A percentile compares a stretch with the other conserved stretches of the same genome.
Evolutionary conservation across 2,113 vertebrate genomes (phyloP).

Genomic region (Podarcis cretensis): DNA sequence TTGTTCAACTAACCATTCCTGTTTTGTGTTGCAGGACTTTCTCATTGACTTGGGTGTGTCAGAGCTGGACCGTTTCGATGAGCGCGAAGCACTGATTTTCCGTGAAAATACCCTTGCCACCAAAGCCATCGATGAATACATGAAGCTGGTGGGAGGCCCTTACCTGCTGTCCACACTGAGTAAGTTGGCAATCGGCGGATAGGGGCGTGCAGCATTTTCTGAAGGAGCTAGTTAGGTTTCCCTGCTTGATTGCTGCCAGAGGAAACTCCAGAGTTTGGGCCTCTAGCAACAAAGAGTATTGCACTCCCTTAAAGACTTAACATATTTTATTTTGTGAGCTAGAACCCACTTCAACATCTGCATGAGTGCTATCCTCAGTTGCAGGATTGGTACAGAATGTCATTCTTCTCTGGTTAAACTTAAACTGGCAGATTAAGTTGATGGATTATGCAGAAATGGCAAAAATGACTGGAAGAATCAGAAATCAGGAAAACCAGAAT

Average conservation of each 20-base stretch:
- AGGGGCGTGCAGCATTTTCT: neutral
- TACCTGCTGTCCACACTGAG: constrained; percentile 92
- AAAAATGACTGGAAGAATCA: no score
- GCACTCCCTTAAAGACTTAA: no score
- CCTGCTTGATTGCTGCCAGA: neutral
- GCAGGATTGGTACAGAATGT: no score
- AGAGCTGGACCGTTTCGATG: constrained; percentile 88
- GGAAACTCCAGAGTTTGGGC: neutral
- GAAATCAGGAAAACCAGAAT: no score
- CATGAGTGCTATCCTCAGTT: no score
- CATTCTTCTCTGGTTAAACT: no score
- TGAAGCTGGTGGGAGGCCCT: constrained; percentile 95
- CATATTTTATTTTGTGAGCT: no score
- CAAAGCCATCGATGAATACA: constrained; percentile 96
- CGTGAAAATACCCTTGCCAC: constrained; percentile 94
- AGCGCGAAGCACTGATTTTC: constrained; percentile 90
- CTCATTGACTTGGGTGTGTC: constrained; percentile 87
- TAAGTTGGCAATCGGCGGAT: constrained; percentile 53
- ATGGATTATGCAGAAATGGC: no score
- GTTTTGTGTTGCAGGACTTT: constrained; percentile 79
- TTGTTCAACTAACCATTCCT: neutral
- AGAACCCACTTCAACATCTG: no score
- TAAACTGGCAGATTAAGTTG: no score
- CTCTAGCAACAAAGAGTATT: no score
- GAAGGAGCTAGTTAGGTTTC: neutral